Evolutionary conservation across 2,888 invertebrate species (phyloP).

Genomic region (Spodoptera picta): DNA sequence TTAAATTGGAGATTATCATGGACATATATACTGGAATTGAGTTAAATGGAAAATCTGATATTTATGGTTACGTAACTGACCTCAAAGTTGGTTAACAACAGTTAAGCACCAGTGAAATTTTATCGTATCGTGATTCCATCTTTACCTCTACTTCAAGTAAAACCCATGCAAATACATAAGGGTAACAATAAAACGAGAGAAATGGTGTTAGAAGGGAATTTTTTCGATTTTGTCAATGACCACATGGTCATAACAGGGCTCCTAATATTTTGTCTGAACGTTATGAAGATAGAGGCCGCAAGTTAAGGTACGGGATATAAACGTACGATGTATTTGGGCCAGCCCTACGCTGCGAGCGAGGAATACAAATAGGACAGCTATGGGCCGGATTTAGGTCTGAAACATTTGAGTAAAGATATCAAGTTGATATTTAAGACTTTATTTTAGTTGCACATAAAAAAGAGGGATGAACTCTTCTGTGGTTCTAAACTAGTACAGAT

Average conservation of each 20-base stretch:
- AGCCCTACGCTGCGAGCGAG: constrained; percentile 61
- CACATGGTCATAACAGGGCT: constrained; percentile 49
- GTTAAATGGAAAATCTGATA: too few relatives aligned
- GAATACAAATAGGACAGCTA: constrained; percentile 72
- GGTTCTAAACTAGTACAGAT: too few relatives aligned
- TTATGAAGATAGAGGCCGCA: constrained; percentile 76
- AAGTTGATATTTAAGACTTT: too few relatives aligned
- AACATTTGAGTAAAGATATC: neutral
- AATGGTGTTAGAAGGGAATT: constrained; percentile 11
- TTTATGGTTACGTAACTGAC: too few relatives aligned
- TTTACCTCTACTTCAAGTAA: neutral
- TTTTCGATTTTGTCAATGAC: constrained; percentile 50
- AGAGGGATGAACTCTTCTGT: too few relatives aligned
- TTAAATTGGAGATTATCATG: constrained; percentile 14
- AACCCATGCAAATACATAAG: constrained; percentile 20
- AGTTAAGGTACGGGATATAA: constrained; percentile 74
- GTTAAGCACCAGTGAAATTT: too few relatives aligned
- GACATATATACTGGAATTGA: neutral
- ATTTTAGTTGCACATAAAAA: too few relatives aligned
- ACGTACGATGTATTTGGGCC: constrained; percentile 70
- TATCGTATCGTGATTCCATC: too few relatives aligned
- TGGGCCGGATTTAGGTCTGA: constrained; percentile 47
- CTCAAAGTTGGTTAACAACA: too few relatives aligned
- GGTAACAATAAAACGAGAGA: constrained; percentile 26
- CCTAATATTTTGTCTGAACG: constrained; percentile 69